phyloP scores from a whole-genome alignment of 2,888 invertebrate genomes.

The Patella pellucida region DNA sequence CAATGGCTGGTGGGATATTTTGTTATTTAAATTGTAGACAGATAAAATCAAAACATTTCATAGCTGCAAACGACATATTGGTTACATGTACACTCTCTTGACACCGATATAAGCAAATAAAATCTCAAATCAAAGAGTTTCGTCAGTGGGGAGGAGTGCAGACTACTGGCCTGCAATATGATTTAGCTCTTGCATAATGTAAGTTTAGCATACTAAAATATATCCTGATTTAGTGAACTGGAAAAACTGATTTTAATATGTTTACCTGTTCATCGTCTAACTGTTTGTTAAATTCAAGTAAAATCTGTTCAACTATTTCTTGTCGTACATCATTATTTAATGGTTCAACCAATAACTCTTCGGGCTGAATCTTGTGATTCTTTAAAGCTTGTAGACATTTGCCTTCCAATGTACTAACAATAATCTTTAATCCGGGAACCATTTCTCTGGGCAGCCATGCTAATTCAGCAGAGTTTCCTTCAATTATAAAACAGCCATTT shows the following conservation, averaged over 20 bases:
- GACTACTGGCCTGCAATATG: no score
- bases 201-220: no score
- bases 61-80: no score
- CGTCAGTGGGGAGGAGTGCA: not conserved
- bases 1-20: not conserved
- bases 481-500: not conserved
- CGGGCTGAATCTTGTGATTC: constrained; percentile 14
- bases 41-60: not conserved
- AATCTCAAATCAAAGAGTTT: not conserved
- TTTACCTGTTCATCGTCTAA: constrained; percentile 46
- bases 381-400: constrained; percentile 41
- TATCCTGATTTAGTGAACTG: no score
- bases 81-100: no score
- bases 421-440: constrained; percentile 38
- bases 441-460: constrained; percentile 43
- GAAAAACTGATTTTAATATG: no score
- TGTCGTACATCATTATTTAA: constrained; percentile 36
- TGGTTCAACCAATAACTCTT: constrained; percentile 41
- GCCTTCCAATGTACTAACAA: constrained; percentile 49
- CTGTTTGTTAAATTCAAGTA: constrained; percentile 45
- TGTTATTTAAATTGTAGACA: not conserved
- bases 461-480: constrained; percentile 41
- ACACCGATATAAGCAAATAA: not conserved
- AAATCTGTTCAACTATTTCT: constrained; percentile 37
- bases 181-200: no score